A percentile compares a stretch with the other conserved stretches of the same genome.
phyloP scores from a whole-genome alignment of 2,797 vertebrate species.

The Synanceia verrucosa region DNA sequence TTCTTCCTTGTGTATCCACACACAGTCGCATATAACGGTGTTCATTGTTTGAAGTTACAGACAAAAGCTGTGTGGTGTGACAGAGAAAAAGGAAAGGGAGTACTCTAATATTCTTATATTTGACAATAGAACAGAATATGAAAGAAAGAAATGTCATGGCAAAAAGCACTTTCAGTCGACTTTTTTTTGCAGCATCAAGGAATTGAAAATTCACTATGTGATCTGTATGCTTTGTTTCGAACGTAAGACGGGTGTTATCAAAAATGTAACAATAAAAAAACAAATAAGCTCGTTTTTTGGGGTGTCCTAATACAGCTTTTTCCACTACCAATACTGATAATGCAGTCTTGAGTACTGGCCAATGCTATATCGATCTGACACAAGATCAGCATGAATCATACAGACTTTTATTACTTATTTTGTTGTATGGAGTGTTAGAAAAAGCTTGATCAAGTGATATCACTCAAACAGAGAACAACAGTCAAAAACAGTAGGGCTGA shows the following conservation, averaged over 20 bases:
- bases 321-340: too few species aligned
- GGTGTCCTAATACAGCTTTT: background rate
- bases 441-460: too few species aligned
- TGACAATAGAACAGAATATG: background rate
- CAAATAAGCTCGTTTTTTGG: background rate
- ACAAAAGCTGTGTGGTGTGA: slow-evolving; percentile 21
- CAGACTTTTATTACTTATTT: too few species aligned
- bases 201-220: background rate
- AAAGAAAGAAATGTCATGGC: background rate
- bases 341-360: too few species aligned
- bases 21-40: background rate
- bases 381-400: too few species aligned
- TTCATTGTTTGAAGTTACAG: slow-evolving; percentile 13
- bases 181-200: background rate
- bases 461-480: too few species aligned
- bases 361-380: too few species aligned
- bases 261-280: background rate
- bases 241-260: background rate
- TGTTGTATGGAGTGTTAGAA: too few species aligned
- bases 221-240: background rate
- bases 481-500: too few species aligned
- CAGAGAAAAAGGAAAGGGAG: background rate
- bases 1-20: background rate
- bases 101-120: slow-evolving; percentile 19
- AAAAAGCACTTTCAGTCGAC: background rate